Conservation (phyloP, 2,888 invertebrate genomes). For the Ormia ochracea region DNA sequence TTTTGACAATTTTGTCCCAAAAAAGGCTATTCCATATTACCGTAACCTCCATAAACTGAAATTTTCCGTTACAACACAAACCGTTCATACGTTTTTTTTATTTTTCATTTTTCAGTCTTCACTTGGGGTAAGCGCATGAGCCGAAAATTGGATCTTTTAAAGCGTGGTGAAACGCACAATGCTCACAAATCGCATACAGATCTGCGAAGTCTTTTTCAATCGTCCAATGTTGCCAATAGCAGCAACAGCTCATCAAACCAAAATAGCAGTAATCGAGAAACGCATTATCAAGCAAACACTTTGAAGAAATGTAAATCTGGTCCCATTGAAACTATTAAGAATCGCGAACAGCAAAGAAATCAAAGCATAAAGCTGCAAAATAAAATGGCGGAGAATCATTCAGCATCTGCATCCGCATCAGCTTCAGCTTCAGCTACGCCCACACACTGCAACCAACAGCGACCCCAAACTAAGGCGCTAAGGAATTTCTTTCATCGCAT, state of each 20-base stretch:
- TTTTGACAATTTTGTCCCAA: no score
- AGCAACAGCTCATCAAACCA: constrained; percentile 40
- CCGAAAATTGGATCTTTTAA: constrained; percentile 85
- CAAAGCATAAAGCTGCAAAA: constrained; percentile 60
- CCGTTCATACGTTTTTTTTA: no score
- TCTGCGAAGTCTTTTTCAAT: constrained; percentile 77
- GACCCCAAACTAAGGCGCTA: constrained; percentile 79
- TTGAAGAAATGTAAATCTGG: constrained; percentile 79
- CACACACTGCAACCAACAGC: constrained; percentile 64
- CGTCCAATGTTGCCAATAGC: constrained; percentile 66
- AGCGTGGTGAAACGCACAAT: constrained; percentile 79
- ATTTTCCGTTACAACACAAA: no score
- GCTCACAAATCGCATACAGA: constrained; percentile 78
- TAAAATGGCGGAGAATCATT: constrained; percentile 15
- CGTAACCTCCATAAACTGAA: no score
- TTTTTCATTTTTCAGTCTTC: constrained; percentile 78
- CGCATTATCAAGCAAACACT: constrained; percentile 68
- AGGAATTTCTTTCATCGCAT: constrained; percentile 86
- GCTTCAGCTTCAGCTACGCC: constrained; percentile 43
- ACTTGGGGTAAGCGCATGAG: constrained; percentile 89
- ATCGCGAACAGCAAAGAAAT: constrained; percentile 69
- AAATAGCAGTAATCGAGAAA: constrained; percentile 47
- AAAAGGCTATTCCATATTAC: no score
- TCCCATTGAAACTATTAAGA: constrained; percentile 79
- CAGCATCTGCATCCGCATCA: constrained; percentile 38